Evolutionary conservation across 2,797 vertebrate genomes (phyloP), one percentile per base, ranked within the genome.

Genomic region (Pseudomugil tenellus): DNA sequence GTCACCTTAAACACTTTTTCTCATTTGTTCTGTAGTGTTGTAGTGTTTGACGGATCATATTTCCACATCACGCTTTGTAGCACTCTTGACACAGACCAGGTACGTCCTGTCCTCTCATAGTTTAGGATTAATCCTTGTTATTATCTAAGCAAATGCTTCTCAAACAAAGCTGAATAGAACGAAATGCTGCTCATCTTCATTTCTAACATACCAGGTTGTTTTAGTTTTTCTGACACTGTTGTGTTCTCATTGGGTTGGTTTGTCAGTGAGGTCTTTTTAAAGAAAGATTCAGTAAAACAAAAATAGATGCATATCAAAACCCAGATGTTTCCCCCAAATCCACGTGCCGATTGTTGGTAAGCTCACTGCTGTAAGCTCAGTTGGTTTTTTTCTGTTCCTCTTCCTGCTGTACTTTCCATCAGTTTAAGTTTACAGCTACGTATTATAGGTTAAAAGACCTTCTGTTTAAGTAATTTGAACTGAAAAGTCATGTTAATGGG

Each of bases 101-200:
- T 6, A 31, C 3, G 56, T 76, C 51, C 39, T 55, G 10, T 58
- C 59, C 67, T 81, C 79, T 26, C 65, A 72, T 70, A 67, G 65
- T 56, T 26, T 25, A 72, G 17, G 39, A 39, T 35, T 77, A 74
- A 86, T 87, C 82, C 74, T 58, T 51, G 41, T 79, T 69, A 69
- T 86, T 76, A 77, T 68, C 56, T 76, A 39, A 48, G 63, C 65
- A 68, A 80, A 77, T 63, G 49, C 58, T 48, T 67, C 34, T 68
- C 74, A 63, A 73, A 21, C 57, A 19, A 19, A 0, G 48, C 21
- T 25, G 52, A 70, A 69, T 16, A 46, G 72, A 71, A 23, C 76
- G 26, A 78, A 85, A 89, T 87, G 90, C 54, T 4, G 48, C 57
- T 72, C 0, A 48, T 46, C 87, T 74, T 84, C 89, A 92, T 93